These are phyloP conservation scores for Beris chalybata DNA, from an alignment of 2,888 invertebrate species.

Conservation along the genomic window DNA sequence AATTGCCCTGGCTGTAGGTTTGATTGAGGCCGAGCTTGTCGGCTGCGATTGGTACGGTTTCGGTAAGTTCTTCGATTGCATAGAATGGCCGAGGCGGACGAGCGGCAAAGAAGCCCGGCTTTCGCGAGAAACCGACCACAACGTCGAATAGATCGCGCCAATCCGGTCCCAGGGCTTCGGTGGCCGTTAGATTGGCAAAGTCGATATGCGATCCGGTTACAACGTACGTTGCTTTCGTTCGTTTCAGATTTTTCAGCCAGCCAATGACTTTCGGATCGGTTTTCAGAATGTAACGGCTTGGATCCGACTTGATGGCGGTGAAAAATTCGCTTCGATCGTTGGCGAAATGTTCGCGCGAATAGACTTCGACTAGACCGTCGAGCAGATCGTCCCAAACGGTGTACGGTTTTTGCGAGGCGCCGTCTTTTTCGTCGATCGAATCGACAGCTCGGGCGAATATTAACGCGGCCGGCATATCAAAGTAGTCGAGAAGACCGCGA, in stretches of 20 bases:
- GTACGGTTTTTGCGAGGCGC: conserved; percentile 53
- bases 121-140: conserved; percentile 68
- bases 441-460: conserved; percentile 70
- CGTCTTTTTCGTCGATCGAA: conserved; percentile 58
- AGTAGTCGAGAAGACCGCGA: conserved; percentile 71
- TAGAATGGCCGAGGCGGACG: conserved; percentile 60
- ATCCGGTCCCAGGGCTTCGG: conserved; percentile 64
- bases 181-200: conserved; percentile 67
- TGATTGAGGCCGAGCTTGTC: conserved; percentile 56
- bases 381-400: conserved; percentile 68
- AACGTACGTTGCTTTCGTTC: conserved; percentile 64
- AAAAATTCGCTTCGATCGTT: conserved; percentile 65
- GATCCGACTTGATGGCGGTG: conserved; percentile 60
- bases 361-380: conserved; percentile 65
- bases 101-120: conserved; percentile 71
- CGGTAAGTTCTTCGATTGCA: conserved; percentile 54
- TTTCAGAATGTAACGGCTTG: conserved; percentile 63
- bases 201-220: conserved; percentile 74
- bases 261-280: conserved; percentile 58
- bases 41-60: conserved; percentile 51
- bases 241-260: conserved; percentile 64
- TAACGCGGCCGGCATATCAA: conserved; percentile 68
- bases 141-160: conserved; percentile 69
- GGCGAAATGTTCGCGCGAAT: conserved; percentile 61
- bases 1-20: conserved; percentile 64